These are phyloP conservation scores for Poecilia latipinna DNA, from an alignment of 2,113 vertebrate species.

Conservation along the genomic window DNA sequence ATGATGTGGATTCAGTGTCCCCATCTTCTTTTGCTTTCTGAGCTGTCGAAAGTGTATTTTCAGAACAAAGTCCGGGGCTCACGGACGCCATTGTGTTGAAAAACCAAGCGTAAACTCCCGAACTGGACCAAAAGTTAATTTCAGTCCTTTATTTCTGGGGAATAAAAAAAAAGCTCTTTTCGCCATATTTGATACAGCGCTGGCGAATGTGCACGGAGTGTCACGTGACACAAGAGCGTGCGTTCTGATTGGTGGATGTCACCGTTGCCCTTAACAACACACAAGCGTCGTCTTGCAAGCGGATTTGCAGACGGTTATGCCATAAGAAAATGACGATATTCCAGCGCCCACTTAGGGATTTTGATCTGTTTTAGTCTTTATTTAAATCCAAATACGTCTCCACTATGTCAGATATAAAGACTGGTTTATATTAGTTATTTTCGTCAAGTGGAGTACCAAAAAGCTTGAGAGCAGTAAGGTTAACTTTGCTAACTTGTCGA, in stretches of 20 bases:
- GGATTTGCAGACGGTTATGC: not conserved
- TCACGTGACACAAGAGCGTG: conserved; percentile 55
- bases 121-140: not conserved
- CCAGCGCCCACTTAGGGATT: not conserved
- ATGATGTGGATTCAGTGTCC: conserved; percentile 51
- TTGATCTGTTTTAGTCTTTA: not conserved
- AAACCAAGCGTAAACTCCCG: no score
- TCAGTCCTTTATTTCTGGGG: not conserved
- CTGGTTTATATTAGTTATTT: not conserved
- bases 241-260: conserved; percentile 58
- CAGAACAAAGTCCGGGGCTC: not conserved
- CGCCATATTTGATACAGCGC: conserved; percentile 69
- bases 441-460: not conserved
- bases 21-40: conserved; percentile 15
- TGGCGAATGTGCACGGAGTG: not conserved
- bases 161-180: not conserved
- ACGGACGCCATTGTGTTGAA: conserved; percentile 35
- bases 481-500: no score
- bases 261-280: conserved; percentile 73
- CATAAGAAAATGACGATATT: not conserved
- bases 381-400: no score
- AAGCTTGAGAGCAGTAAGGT: no score
- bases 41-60: not conserved
- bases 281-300: conserved; percentile 55
- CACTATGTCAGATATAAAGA: not conserved